Conservation (phyloP, 2,797 vertebrate species). For the Notamacropus eugenii region DNA sequence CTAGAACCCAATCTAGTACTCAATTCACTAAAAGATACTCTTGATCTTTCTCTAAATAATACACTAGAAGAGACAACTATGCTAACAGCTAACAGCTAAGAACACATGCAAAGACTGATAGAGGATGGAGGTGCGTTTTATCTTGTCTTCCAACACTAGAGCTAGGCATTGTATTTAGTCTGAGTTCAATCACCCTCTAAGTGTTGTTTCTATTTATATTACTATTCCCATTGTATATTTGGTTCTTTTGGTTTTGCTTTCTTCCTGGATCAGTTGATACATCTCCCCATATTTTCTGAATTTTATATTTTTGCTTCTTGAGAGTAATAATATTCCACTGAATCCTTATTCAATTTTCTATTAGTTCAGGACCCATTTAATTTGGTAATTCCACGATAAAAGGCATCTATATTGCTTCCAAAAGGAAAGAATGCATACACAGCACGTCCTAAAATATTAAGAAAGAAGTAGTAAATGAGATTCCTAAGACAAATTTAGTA, state of each 20-base stretch:
- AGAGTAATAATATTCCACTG: too few species aligned
- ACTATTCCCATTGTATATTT: not conserved
- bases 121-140: not conserved
- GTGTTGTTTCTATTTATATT: not conserved
- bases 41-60: not conserved
- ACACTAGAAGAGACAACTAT: not conserved
- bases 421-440: not conserved
- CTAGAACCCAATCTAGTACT: fast-evolving
- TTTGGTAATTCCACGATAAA: too few species aligned
- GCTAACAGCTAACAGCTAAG: not conserved
- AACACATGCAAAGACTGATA: not conserved
- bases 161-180: not conserved
- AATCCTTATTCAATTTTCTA: too few species aligned
- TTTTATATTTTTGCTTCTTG: too few species aligned
- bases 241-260: not conserved
- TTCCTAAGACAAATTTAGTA: not conserved
- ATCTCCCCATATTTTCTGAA: too few species aligned
- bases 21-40: not conserved
- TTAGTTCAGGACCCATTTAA: too few species aligned
- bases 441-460: not conserved
- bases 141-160: not conserved
- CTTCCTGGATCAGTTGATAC: not conserved
- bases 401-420: too few species aligned
- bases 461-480: not conserved
- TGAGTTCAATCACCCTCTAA: not conserved